Evolutionary conservation across 2,113 vertebrate species (phyloP).

Genomic region (Peromyscus leucopus): DNA sequence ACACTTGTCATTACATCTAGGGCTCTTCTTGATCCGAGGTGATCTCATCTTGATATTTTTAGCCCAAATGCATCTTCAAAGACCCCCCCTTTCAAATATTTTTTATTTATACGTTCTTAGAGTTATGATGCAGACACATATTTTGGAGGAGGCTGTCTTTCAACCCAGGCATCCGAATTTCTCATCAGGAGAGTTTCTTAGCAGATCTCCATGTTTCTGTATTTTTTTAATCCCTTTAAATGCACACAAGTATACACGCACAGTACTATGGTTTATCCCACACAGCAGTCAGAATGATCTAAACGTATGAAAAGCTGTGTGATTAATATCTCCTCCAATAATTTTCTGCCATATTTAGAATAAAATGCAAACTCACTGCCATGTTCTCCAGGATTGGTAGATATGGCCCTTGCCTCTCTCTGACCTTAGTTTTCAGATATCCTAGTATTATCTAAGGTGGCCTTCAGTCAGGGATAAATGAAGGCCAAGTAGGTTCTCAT

Average conservation of each 20-base stretch:
- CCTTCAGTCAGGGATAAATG: not conserved
- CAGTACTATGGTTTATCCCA: not conserved
- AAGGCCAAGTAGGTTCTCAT: not conserved
- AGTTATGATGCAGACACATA: not conserved
- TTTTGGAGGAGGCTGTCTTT: not conserved
- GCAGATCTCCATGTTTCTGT: not conserved
- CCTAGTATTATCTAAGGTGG: not conserved
- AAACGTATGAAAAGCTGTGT: not conserved
- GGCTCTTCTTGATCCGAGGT: not conserved
- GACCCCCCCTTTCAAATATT: not conserved
- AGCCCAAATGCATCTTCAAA: not conserved
- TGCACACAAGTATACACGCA: not conserved
- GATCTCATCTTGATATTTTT: not conserved
- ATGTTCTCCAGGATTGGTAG: not conserved
- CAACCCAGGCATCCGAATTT: not conserved
- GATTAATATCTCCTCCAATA: not conserved
- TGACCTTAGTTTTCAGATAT: not conserved
- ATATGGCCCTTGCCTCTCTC: not conserved
- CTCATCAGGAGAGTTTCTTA: not conserved
- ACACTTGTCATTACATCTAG: not conserved
- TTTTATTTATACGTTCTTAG: not conserved
- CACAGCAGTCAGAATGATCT: not conserved
- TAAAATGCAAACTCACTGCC: not conserved
- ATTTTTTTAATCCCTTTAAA: not conserved
- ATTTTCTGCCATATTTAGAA: not conserved